phyloP scores from a whole-genome alignment of 2,888 invertebrate species.

The Eupithecia exiguata region DNA sequence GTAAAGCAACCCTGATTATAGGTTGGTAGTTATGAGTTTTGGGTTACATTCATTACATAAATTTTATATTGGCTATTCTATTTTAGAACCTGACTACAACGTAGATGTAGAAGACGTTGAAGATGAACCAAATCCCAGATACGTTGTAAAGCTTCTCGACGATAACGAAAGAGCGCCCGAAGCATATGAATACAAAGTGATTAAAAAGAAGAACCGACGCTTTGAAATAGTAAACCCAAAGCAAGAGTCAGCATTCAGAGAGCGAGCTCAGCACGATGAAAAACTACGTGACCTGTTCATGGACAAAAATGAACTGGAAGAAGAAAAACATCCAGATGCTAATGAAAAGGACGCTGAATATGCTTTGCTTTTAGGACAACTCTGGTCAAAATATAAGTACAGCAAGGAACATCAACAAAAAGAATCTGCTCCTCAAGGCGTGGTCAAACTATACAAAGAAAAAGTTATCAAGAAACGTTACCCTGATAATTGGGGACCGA shows the following conservation, averaged over 20 bases:
- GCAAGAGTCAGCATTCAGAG: slow-evolving; percentile 77
- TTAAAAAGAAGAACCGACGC: slow-evolving; percentile 76
- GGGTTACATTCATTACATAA: neutral
- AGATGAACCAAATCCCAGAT: slow-evolving; percentile 67
- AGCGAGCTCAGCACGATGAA: slow-evolving; percentile 74
- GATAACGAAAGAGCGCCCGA: slow-evolving; percentile 78
- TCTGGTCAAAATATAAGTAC: slow-evolving; percentile 84
- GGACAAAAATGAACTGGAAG: slow-evolving; percentile 66
- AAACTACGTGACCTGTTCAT: slow-evolving; percentile 71
- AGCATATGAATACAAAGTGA: slow-evolving; percentile 82
- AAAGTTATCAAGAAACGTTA: slow-evolving; percentile 77
- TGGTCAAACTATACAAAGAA: slow-evolving; percentile 76
- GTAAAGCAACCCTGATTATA: neutral
- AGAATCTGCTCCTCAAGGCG: slow-evolving; percentile 71
- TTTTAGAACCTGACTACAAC: slow-evolving; percentile 72
- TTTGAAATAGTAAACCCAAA: slow-evolving; percentile 48
- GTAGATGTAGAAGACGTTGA: slow-evolving; percentile 69
- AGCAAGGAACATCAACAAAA: slow-evolving; percentile 67
- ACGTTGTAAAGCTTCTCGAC: slow-evolving; percentile 69
- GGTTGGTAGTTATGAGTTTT: too few species aligned
- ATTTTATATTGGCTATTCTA: neutral
- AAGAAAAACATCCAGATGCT: slow-evolving; percentile 61
- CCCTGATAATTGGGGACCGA: slow-evolving; percentile 79
- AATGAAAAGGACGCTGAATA: slow-evolving; percentile 81
- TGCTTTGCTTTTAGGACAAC: slow-evolving; percentile 79